A percentile compares a stretch with the other conserved stretches of the same genome.
These are phyloP conservation scores for Drosophila falleni DNA, from an alignment of 2,888 invertebrate species.

Conservation along the genomic window DNA sequence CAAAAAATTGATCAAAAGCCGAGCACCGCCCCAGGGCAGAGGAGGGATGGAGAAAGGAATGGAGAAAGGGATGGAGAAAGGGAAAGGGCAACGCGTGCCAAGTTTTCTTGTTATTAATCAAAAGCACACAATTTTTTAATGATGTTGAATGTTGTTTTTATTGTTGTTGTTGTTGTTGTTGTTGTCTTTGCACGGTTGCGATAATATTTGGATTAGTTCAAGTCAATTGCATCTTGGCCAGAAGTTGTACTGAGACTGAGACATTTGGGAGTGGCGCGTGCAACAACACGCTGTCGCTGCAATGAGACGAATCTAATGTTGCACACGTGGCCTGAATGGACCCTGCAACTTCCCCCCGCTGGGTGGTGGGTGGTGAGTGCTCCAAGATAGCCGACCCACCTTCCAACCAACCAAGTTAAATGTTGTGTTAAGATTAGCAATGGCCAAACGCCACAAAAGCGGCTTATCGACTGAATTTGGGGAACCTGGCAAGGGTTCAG, in stretches of 20 bases:
- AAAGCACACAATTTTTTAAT: slow-evolving; percentile 75
- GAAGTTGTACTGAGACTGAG: slow-evolving; percentile 28
- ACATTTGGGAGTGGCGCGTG: slow-evolving; percentile 53
- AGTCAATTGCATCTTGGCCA: slow-evolving; percentile 82
- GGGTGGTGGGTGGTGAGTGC: slow-evolving; percentile 52
- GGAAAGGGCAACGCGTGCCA: slow-evolving; percentile 44
- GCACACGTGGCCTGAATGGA: slow-evolving; percentile 72
- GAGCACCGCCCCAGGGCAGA: slow-evolving; percentile 23
- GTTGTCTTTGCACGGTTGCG: slow-evolving; percentile 65
- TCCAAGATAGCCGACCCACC: slow-evolving; percentile 54
- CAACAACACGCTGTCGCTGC: slow-evolving; percentile 49
- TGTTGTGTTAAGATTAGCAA: slow-evolving; percentile 79
- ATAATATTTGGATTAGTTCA: slow-evolving; percentile 84
- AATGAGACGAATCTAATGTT: slow-evolving; percentile 81
- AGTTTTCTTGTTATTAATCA: slow-evolving; percentile 74
- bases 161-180: slow-evolving; percentile 23
- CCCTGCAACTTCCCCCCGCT: slow-evolving; percentile 60
- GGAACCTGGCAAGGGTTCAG: slow-evolving; percentile 27
- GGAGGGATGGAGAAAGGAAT: neutral
- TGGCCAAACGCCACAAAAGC: slow-evolving; percentile 64
- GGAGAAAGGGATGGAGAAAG: neutral
- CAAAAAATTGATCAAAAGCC: slow-evolving; percentile 65
- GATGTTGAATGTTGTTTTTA: slow-evolving; percentile 58
- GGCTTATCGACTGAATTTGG: slow-evolving; percentile 57
- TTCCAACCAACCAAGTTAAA: slow-evolving; percentile 57